Evolutionary conservation across 2,888 invertebrate species (phyloP).

Genomic region (Drosophila mayaguana): DNA sequence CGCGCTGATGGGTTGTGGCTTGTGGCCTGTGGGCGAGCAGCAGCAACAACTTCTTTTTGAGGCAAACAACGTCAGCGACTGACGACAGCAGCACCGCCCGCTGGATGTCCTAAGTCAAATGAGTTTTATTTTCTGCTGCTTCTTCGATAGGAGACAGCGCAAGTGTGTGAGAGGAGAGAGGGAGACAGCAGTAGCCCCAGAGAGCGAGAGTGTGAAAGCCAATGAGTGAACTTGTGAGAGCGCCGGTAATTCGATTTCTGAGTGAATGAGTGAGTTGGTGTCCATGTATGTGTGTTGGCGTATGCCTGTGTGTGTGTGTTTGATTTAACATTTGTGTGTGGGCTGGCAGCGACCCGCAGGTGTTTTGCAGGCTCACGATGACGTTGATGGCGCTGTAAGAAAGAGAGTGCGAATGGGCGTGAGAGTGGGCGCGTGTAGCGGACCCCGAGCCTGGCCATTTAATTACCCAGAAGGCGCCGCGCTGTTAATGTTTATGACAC

Average conservation of each 20-base stretch:
- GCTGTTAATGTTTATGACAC: constrained; percentile 43
- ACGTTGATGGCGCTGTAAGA: constrained; percentile 35
- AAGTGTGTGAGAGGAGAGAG: constrained; percentile 6
- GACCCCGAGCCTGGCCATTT: constrained; percentile 30
- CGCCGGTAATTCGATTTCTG: constrained; percentile 63
- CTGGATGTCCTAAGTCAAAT: constrained; percentile 40
- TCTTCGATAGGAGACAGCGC: constrained; percentile 17
- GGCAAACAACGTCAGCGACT: constrained; percentile 72
- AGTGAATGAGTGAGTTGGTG: constrained; percentile 24
- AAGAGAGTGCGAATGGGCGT: constrained; percentile 7
- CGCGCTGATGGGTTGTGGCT: background rate
- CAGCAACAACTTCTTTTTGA: constrained; percentile 69
- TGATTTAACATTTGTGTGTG: constrained; percentile 37
- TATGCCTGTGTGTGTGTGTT: constrained; percentile 20
- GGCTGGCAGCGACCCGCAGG: constrained; percentile 53
- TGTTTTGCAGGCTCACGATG: constrained; percentile 49
- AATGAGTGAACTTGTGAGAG: constrained; percentile 62
- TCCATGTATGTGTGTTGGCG: constrained; percentile 28
- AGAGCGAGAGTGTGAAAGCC: constrained; percentile 16
- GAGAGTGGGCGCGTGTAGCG: constrained; percentile 4
- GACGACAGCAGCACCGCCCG: constrained; percentile 65
- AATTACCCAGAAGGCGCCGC: constrained; percentile 43
- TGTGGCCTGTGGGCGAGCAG: constrained; percentile 24
- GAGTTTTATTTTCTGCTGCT: constrained; percentile 8
- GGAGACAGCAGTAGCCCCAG: constrained; percentile 53